phyloP scores from a whole-genome alignment of 2,888 invertebrate species.

The Nycteola revayana region DNA sequence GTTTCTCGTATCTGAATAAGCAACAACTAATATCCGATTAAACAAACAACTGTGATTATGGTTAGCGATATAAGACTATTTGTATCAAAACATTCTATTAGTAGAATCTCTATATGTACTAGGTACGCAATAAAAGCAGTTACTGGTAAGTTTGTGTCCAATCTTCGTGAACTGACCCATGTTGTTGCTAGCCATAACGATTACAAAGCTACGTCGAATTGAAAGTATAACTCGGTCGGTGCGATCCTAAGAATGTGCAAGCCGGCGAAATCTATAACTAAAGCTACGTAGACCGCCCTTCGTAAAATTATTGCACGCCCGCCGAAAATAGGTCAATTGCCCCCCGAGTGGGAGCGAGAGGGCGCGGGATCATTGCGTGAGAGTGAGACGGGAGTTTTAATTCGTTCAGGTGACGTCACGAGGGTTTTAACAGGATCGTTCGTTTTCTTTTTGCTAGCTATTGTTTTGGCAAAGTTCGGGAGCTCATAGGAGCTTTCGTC shows the following conservation, averaged over 20 bases:
- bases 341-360: constrained; percentile 60
- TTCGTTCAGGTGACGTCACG: constrained; percentile 78
- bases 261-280: constrained; percentile 56
- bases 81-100: constrained; percentile 32
- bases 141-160: constrained; percentile 40
- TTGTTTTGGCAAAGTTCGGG: constrained; percentile 59
- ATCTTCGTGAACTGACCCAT: constrained; percentile 41
- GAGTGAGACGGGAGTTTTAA: constrained; percentile 63
- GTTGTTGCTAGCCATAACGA: constrained; percentile 47
- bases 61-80: constrained; percentile 30
- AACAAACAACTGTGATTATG: constrained; percentile 51
- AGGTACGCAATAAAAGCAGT: constrained; percentile 41
- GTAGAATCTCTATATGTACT: constrained; percentile 20
- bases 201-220: constrained; percentile 43
- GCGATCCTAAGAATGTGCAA: constrained; percentile 60
- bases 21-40: constrained; percentile 46
- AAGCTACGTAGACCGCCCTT: constrained; percentile 58
- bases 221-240: constrained; percentile 49
- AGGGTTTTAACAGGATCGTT: constrained; percentile 62
- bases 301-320: constrained; percentile 74
- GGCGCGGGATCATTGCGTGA: constrained; percentile 43
- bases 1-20: constrained; percentile 36
- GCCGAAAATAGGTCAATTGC: constrained; percentile 81
- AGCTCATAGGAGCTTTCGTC: constrained; percentile 38
- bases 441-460: constrained; percentile 62